Base-by-base conservation (phyloP, 2,888 invertebrate species). In the Sesia apiformis region DNA sequence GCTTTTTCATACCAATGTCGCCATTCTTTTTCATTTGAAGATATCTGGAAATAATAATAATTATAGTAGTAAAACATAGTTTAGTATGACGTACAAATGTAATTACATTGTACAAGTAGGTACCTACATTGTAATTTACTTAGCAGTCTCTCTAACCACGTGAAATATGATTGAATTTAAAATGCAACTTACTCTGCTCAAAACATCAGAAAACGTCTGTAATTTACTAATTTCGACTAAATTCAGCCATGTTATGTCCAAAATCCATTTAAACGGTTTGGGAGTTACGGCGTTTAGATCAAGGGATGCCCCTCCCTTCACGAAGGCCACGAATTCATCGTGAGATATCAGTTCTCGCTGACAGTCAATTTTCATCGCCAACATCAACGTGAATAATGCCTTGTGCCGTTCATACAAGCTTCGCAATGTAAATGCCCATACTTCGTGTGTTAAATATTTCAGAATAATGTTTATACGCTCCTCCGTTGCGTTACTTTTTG, bases 171-270 rank as follows among this genome's bases (percentile, higher is more conserved):
- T 23, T 23, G 23, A 23, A 23, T 23, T 23, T 23, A 23, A 46
- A 46, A 4, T 8, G n/a, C 46, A 8, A 46, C 67, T 73, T 73
- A 94, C 94, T 84, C 94, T 95, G 40, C 91, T 91, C 50, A 98
- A 84, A 53, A 98, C 93, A 65, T 94, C 95, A 3, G 91, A 87
- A 79, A 98, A 98, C 6, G 91, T 93, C 40, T 93, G 91, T 55
- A 98, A 79, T 76, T 96, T 96, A 72, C 95, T 96, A 38, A 98
- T 95, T 81, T 97, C 97, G 0, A 98, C 98, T 60, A 98, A 90
- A 89, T 98, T 98, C 46, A 98, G 81, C 98, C 98, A 98, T 0
- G 98, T 97, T 60, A 98, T 96, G 70, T 98, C 98, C 54, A 97
- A 89, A 67, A 98, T 97, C 98, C 98, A 98, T 66, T 93, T 93